Evolutionary conservation across 2,888 invertebrate genomes (phyloP).

Genomic region (Eupithecia subfuscata): DNA sequence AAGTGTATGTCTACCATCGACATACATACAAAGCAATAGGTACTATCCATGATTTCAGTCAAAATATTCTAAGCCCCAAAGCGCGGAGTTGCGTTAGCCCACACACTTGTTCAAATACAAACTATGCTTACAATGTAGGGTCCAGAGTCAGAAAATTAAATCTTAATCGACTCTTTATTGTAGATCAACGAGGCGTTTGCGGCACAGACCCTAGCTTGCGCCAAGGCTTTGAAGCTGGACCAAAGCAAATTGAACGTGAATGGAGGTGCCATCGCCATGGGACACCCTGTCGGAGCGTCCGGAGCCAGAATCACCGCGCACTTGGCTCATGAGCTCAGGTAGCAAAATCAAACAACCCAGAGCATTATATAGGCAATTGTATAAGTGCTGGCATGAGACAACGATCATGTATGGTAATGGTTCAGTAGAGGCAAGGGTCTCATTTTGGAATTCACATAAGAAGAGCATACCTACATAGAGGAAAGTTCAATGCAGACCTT

Average conservation of each 20-base stretch:
- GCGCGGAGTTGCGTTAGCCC: neutral
- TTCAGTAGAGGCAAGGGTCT: neutral
- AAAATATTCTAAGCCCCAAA: neutral
- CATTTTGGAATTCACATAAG: neutral
- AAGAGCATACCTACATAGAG: neutral
- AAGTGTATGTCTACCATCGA: no score
- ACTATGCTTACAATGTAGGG: no score
- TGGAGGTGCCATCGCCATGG: slow-evolving; percentile 97
- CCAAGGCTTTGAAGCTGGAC: slow-evolving; percentile 93
- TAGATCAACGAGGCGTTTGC: slow-evolving; percentile 99
- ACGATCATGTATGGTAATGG: neutral
- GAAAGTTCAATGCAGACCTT: neutral
- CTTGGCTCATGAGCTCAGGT: slow-evolving; percentile 94
- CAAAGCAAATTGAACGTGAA: slow-evolving; percentile 94
- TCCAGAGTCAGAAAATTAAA: neutral
- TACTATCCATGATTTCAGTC: neutral
- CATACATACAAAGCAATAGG: no score
- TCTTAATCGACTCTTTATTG: slow-evolving; percentile 32
- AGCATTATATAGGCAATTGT: neutral
- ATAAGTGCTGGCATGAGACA: neutral
- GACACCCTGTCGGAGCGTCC: slow-evolving; percentile 96
- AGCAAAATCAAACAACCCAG: slow-evolving; percentile 28
- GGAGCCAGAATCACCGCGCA: slow-evolving; percentile 96
- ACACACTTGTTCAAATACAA: neutral
- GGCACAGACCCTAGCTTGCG: slow-evolving; percentile 95